Evolutionary conservation across 2,113 vertebrate genomes (phyloP), one percentile per base, ranked within the genome.

Genomic region (Caloenas nicobarica): DNA sequence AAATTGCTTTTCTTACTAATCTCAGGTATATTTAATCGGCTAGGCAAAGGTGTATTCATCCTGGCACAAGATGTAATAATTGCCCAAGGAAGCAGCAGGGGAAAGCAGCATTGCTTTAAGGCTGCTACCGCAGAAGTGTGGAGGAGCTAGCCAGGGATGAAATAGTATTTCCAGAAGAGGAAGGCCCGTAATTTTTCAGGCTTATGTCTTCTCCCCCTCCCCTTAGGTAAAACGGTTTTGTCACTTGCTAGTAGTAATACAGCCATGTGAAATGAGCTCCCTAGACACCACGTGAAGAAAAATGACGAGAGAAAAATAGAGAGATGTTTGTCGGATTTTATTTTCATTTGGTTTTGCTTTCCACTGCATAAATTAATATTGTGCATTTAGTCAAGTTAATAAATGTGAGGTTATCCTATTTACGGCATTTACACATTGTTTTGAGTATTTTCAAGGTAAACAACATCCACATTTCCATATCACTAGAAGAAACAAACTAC

Each of bases 401-500:
- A 95, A 78, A 81, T 89, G 33, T 2, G 2, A 74, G 12, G 13
- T 84, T 93, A 83, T 61, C 2, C 0, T 48, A 60, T 56, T 90
- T 22, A 38, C 0, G 7, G 21, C 38, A 81, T 81, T 91, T 92
- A 48, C 24, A 53, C n/a, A 42, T 81, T 0, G 29, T 86, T 92
- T 92, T 84, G 34, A 88, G 29, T 89, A 76, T 86, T 88, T 96
- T 86, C 51, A 78, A 69, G 48, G 88, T 94, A 91, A 91, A 91
- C 77, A 92, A 61, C 68, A 61, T 83, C 38, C 34, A 57, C 36
- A 72, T 88, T 88, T 83, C 70, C 68, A 29, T 93, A 69, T 81
- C 44, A 68, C 19, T 74, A 53, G 72, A 86, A 61, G 40, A 81
- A 94, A 69, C 38, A 86, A 95, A 64, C 48, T 88, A 44, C 44